A percentile compares a stretch with the other conserved stretches of the same genome.
Evolutionary conservation across 2,888 invertebrate genomes (phyloP).

Genomic region (Orgyia antiqua): DNA sequence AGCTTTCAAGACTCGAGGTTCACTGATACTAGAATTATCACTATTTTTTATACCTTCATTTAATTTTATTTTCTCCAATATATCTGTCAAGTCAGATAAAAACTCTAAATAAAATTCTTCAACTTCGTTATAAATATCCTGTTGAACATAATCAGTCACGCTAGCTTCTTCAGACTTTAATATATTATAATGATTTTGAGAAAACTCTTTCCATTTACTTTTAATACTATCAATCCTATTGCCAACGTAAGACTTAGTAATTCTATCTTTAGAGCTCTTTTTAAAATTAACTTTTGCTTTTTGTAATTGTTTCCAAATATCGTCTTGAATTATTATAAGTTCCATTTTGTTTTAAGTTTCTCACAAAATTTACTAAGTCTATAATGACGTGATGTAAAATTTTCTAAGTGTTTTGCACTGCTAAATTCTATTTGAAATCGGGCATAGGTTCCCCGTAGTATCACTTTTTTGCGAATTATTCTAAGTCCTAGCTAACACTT

Average conservation of each 20-base stretch:
- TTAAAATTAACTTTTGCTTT: not conserved
- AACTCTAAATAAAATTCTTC: not conserved
- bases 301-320: not conserved
- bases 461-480: not conserved
- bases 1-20: not conserved
- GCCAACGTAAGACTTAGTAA: not conserved
- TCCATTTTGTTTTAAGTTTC: not conserved
- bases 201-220: no score
- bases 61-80: not conserved
- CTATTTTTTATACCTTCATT: no score
- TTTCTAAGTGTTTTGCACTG: not conserved
- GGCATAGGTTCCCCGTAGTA: not conserved
- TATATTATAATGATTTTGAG: no score
- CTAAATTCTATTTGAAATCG: not conserved
- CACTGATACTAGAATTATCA: no score
- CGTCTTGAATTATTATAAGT: not conserved
- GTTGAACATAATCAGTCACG: not conserved
- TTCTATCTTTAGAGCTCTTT: no score
- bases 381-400: not conserved
- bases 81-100: not conserved
- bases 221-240: not conserved
- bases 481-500: no score
- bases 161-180: no score
- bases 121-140: not conserved
- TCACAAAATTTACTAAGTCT: not conserved